These are phyloP conservation scores for Alethe castanea DNA, from an alignment of 2,113 vertebrate species.

Conservation along the genomic window DNA sequence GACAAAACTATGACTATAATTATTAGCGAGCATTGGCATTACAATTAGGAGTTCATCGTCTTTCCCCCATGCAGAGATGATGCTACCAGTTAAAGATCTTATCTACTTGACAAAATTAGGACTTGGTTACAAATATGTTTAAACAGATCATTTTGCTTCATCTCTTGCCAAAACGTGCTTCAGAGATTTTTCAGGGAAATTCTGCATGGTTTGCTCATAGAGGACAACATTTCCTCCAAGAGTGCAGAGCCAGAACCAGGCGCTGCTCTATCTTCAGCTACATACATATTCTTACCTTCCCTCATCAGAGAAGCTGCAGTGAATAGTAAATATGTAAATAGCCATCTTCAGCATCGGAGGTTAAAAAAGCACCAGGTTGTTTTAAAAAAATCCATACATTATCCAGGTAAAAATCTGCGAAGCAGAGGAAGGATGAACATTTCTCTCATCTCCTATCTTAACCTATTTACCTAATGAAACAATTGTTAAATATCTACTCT, in stretches of 20 bases:
- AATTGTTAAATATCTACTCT: neutral
- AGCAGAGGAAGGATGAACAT: neutral
- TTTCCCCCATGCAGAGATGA: neutral
- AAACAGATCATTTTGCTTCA: neutral
- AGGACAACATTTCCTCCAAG: neutral
- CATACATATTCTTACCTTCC: neutral
- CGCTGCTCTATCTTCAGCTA: neutral
- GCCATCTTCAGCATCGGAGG: neutral
- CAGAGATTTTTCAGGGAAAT: neutral
- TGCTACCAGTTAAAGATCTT: neutral
- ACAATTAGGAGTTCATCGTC: neutral
- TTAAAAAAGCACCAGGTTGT: neutral
- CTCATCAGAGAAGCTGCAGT: neutral
- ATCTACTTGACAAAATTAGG: neutral
- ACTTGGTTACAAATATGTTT: neutral
- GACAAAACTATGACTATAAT: neutral
- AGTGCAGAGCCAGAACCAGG: neutral
- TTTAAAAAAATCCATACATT: neutral
- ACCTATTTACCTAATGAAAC: neutral
- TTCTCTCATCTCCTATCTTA: neutral
- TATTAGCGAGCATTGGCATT: neutral
- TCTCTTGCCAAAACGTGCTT: neutral
- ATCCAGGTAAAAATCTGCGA: neutral
- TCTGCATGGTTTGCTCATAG: neutral
- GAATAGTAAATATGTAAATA: neutral